A percentile compares a stretch with the other conserved stretches of the same genome.
Conservation (phyloP, 2,113 vertebrate genomes). For the Paradoxurus hermaphroditus region DNA sequence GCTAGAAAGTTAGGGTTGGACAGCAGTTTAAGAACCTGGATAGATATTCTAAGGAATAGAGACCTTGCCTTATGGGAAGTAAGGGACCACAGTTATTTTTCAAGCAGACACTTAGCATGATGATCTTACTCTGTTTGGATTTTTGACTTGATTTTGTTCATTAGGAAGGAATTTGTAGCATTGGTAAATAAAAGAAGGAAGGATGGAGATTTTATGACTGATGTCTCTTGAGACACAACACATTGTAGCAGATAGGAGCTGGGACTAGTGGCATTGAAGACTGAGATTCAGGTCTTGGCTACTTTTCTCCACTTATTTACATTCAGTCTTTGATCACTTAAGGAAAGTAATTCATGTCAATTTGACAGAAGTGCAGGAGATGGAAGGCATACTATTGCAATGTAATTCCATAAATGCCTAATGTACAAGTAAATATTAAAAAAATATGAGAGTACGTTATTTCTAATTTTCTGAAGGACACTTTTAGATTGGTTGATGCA, state of each 20-base stretch:
- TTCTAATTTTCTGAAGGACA: conserved; percentile 15
- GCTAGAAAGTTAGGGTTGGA: not conserved
- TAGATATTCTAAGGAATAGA: not conserved
- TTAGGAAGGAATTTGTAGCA: not conserved
- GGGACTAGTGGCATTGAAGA: not conserved
- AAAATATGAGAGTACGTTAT: not conserved
- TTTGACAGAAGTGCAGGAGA: not conserved
- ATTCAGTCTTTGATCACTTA: not conserved
- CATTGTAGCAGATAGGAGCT: not conserved
- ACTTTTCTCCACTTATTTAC: not conserved
- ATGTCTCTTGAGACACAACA: not conserved
- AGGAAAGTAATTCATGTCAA: conserved; percentile 10
- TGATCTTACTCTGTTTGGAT: not conserved
- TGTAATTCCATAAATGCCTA: not conserved
- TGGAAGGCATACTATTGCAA: not conserved
- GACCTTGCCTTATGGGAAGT: not conserved
- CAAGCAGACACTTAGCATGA: not conserved
- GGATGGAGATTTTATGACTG: not conserved
- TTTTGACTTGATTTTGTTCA: not conserved
- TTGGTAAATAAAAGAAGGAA: not conserved
- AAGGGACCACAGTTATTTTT: not conserved
- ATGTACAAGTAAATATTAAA: not conserved
- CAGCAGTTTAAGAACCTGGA: not conserved
- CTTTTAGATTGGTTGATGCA: not conserved
- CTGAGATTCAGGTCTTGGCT: not conserved